Evolutionary conservation across 1,140 invertebrate species (phyloP).

Genomic region (Pseudachorutes palmiensis): DNA sequence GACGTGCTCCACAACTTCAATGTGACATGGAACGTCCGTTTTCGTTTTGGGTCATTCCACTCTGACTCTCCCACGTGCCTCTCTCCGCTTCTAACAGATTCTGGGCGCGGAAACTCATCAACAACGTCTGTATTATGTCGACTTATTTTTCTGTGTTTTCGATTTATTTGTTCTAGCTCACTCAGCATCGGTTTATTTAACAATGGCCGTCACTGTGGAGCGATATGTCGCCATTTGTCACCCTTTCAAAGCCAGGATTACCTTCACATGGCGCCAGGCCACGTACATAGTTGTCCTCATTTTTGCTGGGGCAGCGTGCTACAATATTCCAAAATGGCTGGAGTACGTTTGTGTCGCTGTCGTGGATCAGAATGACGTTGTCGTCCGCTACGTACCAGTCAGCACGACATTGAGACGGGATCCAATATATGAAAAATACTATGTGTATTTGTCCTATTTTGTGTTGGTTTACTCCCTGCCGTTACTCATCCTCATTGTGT

Average conservation of each 20-base stretch:
- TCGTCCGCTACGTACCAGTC: constrained; percentile 11
- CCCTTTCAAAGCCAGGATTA: constrained; percentile 76
- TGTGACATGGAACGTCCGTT: neutral
- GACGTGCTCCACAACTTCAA: too few species aligned
- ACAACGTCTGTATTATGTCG: too few species aligned
- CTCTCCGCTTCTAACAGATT: too few species aligned
- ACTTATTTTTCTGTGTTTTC: neutral
- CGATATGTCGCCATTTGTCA: constrained; percentile 93
- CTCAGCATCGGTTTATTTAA: constrained; percentile 90
- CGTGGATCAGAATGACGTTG: neutral
- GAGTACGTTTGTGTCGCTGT: constrained; percentile 36
- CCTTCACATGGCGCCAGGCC: constrained; percentile 73
- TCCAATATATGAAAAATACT: constrained; percentile 14
- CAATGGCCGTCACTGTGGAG: constrained; percentile 87
- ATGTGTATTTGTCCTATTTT: constrained; percentile 5
- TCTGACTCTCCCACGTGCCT: neutral
- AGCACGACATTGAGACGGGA: neutral
- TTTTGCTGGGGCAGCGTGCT: constrained; percentile 68
- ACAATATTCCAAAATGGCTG: constrained; percentile 68
- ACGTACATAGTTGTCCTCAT: constrained; percentile 72
- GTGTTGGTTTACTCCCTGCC: constrained; percentile 1
- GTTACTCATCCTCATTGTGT: neutral
- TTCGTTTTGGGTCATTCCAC: neutral
- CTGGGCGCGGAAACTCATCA: too few species aligned
- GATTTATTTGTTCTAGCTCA: constrained; percentile 41